A percentile compares a stretch with the other conserved stretches of the same genome.
Conservation (phyloP, 1,140 invertebrate genomes). For the Pinna nobilis region DNA sequence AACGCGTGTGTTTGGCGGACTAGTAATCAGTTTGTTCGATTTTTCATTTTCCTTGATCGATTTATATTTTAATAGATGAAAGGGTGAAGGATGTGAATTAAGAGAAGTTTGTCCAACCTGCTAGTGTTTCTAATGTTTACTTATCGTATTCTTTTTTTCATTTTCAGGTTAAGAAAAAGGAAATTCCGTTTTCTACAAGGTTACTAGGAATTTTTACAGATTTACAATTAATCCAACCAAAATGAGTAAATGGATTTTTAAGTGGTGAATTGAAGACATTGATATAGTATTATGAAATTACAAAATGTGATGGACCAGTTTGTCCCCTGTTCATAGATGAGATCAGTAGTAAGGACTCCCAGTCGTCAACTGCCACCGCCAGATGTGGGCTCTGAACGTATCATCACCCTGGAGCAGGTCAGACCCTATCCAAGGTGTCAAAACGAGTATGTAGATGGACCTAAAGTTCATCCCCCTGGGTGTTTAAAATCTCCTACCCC, state of each 20-base stretch:
- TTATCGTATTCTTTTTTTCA: too few relatives aligned
- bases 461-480: conserved; percentile 38
- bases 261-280: background rate
- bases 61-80: too few relatives aligned
- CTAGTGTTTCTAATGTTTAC: too few relatives aligned
- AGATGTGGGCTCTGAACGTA: conserved; percentile 39
- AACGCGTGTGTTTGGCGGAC: too few relatives aligned
- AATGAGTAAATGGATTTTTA: background rate
- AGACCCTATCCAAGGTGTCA: conserved; percentile 61
- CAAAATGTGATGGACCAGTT: background rate
- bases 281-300: background rate
- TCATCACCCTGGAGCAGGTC: conserved; percentile 65
- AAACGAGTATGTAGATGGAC: conserved; percentile 73
- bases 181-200: background rate
- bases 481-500: conserved; percentile 24
- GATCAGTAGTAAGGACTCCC: conserved; percentile 43
- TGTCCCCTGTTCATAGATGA: conserved; percentile 19
- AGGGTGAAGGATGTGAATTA: too few relatives aligned
- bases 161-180: too few relatives aligned
- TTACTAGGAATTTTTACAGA: background rate
- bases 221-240: background rate
- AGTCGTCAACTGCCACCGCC: conserved; percentile 48
- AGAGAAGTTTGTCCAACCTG: too few relatives aligned
- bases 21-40: too few relatives aligned
- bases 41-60: too few relatives aligned